Percentiles rank a stretch among this genome's conserved stretches.
These are phyloP conservation scores for Brachionus rotundiformis DNA, from an alignment of 1,140 invertebrate genomes.

Conservation along the genomic window DNA sequence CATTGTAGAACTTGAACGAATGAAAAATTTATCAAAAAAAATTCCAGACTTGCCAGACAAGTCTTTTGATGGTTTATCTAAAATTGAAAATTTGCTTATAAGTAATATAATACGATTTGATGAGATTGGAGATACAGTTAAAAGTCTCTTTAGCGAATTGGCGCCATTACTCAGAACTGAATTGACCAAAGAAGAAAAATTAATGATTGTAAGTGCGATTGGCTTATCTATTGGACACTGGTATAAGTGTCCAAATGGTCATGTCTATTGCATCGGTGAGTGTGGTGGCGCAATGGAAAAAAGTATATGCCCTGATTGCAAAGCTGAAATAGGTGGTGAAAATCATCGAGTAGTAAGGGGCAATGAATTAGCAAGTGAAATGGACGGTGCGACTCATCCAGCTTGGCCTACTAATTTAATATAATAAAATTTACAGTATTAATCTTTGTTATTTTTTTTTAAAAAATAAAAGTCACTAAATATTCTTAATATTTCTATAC, in stretches of 20 bases:
- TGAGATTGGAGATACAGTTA: neutral
- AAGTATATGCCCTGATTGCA: slow-evolving; percentile 70
- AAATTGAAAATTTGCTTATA: neutral
- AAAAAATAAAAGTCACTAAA: no score
- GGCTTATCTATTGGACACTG: slow-evolving; percentile 70
- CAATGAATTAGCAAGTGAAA: slow-evolving; percentile 65
- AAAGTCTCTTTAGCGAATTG: neutral
- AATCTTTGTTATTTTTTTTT: neutral
- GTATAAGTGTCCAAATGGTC: slow-evolving; percentile 73
- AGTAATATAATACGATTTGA: neutral
- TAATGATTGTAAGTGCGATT: slow-evolving; percentile 70
- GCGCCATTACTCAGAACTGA: neutral
- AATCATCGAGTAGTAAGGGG: slow-evolving; percentile 65
- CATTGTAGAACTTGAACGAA: neutral
- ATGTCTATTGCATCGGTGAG: slow-evolving; percentile 40
- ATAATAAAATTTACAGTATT: neutral
- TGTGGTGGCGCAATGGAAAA: slow-evolving; percentile 73
- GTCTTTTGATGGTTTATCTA: neutral
- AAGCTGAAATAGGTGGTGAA: slow-evolving; percentile 69
- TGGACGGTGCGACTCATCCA: slow-evolving; percentile 60
- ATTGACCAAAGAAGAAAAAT: slow-evolving; percentile 63
- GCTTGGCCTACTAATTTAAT: slow-evolving; percentile 57
- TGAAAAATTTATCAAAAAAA: neutral
- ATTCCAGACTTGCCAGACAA: neutral
- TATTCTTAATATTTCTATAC: no score